Conservation (phyloP, 2,888 invertebrate species). For the Leucoma salicis region DNA sequence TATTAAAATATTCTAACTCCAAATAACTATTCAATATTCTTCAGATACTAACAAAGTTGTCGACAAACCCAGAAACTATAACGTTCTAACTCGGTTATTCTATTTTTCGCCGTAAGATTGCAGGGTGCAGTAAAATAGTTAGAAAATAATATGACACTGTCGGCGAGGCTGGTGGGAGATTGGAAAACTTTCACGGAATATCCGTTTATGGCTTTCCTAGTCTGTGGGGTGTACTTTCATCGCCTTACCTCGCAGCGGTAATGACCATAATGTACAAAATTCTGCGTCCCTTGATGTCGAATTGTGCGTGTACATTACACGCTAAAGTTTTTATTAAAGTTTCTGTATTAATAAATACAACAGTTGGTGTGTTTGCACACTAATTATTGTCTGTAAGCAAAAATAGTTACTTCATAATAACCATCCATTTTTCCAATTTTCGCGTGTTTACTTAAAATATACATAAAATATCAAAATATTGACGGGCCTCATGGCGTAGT, state of each 20-base stretch:
- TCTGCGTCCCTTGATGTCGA: slow-evolving; percentile 11
- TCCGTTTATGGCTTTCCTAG: slow-evolving; percentile 49
- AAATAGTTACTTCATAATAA: too few species aligned
- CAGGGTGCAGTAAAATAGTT: slow-evolving; percentile 58
- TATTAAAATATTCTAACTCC: slow-evolving; percentile 24
- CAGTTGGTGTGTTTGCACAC: too few species aligned
- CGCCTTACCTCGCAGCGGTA: slow-evolving; percentile 43
- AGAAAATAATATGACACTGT: slow-evolving; percentile 63
- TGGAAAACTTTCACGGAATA: slow-evolving; percentile 54
- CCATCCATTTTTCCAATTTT: too few species aligned
- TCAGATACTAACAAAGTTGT: slow-evolving; percentile 28
- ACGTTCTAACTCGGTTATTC: slow-evolving; percentile 39
- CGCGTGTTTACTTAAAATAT: too few species aligned
- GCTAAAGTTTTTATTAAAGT: too few species aligned
- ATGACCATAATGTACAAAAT: slow-evolving; percentile 37
- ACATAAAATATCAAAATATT: too few species aligned
- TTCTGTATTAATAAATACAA: too few species aligned
- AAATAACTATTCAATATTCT: slow-evolving; percentile 36
- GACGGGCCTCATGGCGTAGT: too few species aligned
- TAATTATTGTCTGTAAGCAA: too few species aligned
- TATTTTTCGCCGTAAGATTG: slow-evolving; percentile 45
- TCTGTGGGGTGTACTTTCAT: slow-evolving; percentile 37
- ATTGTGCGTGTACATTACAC: too few species aligned
- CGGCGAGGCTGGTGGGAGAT: slow-evolving; percentile 44
- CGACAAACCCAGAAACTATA: slow-evolving; percentile 35